Percentiles rank a stretch among this genome's conserved stretches.
Evolutionary conservation across 2,888 invertebrate genomes (phyloP).

Genomic region (Cacoxenus indagator): DNA sequence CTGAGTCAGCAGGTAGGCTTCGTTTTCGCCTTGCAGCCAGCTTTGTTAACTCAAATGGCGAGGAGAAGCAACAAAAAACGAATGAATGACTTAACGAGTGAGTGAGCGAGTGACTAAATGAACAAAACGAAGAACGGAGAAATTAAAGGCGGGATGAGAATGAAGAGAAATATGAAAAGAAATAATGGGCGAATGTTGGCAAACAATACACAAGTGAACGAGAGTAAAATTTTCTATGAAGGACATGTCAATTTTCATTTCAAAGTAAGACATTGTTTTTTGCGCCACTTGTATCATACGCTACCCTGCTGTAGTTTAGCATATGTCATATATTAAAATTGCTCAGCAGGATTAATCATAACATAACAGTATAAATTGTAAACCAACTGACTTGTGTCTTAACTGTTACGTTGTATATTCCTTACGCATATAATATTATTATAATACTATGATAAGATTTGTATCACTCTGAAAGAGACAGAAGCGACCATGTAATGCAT

Average conservation of each 20-base stretch:
- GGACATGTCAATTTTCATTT: slow-evolving; percentile 56
- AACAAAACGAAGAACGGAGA: not conserved
- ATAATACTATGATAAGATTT: too few species aligned
- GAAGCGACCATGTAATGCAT: too few species aligned
- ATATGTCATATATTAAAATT: too few species aligned
- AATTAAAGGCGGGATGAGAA: too few species aligned
- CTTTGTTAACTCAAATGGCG: not conserved
- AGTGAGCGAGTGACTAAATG: not conserved
- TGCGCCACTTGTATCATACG: not conserved
- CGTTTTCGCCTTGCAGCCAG: not conserved
- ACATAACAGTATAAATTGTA: too few species aligned
- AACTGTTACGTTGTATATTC: too few species aligned
- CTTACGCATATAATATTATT: too few species aligned
- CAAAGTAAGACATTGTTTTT: slow-evolving; percentile 38
- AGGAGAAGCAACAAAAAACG: not conserved
- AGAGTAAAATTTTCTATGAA: slow-evolving; percentile 43
- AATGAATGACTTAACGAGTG: not conserved
- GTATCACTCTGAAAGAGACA: too few species aligned
- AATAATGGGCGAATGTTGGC: not conserved
- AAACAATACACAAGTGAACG: not conserved
- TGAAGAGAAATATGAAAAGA: too few species aligned
- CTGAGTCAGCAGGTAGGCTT: not conserved
- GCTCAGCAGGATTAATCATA: too few species aligned
- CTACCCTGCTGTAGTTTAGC: not conserved
- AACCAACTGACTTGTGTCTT: too few species aligned